Evolutionary conservation across 2,113 vertebrate genomes (phyloP), one percentile per base, ranked within the genome.

Genomic region (Anarhynchus alexandrinus): DNA sequence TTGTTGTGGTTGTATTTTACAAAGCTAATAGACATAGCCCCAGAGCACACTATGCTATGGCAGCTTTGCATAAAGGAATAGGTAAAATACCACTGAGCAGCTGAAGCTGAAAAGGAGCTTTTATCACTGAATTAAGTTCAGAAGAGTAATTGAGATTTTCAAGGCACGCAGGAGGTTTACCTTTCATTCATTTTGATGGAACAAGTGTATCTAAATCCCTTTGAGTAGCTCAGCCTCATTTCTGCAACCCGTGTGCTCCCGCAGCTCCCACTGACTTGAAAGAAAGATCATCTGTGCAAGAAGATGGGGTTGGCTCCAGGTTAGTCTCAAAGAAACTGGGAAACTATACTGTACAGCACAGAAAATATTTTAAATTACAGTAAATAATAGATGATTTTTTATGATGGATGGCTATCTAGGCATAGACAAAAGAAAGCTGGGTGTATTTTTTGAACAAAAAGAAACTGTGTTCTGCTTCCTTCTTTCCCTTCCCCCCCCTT

Each of bases 321-420:
- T 94, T 93, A 87, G 78, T 61, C 79, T 94, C 86, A 91, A 82
- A 95, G 84, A 89, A 91, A 85, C 36, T 25, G 49, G 77, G 66
- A 77, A 94, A 76, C 51, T 88, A 34, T 10, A 34, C 54, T 5
- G 4, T 42, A 54, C 10, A 80, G 58, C 40, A 59, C 10, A 73
- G 81, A 87, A 94, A 82, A 88, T 95, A 47, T n/a, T 72, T 69
- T 66, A 90, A 96, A 85, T 91, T 86, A 66, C 77, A 83, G 85
- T 93, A 93, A 96, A 93, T 96, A 95, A 91, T 77, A 91, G 83
- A 79, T 95, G 42, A 84, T 87, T 89, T 74, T 87, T 65, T 65
- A 40, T 89, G 77, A 86, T 77, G 32, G 67, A n/a, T 73, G 32
- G 58, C 34, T 38, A 57, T 82, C 57, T 82, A 72, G 70, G 40